Conservation (phyloP, 2,797 vertebrate species). For the Echiichthys vipera region DNA sequence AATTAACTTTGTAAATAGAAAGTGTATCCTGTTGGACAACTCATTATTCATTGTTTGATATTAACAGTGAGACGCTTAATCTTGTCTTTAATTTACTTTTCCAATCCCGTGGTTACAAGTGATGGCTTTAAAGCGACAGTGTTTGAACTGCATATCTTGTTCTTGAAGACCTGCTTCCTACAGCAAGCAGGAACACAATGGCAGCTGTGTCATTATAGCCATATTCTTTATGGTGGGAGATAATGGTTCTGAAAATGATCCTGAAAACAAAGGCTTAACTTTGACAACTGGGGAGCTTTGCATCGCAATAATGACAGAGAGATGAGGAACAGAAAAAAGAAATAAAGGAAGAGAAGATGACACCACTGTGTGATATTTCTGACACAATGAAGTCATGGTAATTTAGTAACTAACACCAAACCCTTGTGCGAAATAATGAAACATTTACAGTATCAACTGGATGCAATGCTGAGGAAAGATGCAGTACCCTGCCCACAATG, state of each 20-base stretch:
- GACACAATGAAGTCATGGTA: slow-evolving; percentile 67
- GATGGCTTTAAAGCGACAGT: slow-evolving; percentile 19
- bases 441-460: slow-evolving; percentile 24
- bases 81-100: too few relatives aligned
- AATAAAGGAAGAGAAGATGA: slow-evolving; percentile 70
- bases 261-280: slow-evolving; percentile 71
- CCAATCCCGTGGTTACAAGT: not conserved
- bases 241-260: slow-evolving; percentile 76
- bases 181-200: slow-evolving; percentile 62
- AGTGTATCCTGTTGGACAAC: slow-evolving; percentile 50
- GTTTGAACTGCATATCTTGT: slow-evolving; percentile 40
- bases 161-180: slow-evolving; percentile 63
- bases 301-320: slow-evolving; percentile 57
- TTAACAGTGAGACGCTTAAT: slow-evolving; percentile 13
- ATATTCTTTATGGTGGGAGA: slow-evolving; percentile 71
- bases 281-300: slow-evolving; percentile 65
- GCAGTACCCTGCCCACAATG: not conserved
- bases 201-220: slow-evolving; percentile 61
- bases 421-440: slow-evolving; percentile 47
- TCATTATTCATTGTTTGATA: slow-evolving; percentile 20
- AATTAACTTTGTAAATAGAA: slow-evolving; percentile 38
- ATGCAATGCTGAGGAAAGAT: slow-evolving; percentile 1
- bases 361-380: slow-evolving; percentile 58
- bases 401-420: slow-evolving; percentile 64
- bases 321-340: slow-evolving; percentile 42